A percentile compares a stretch with the other conserved stretches of the same genome.
These are phyloP conservation scores for Catharus bicknelli DNA, from an alignment of 2,113 vertebrate species.

Conservation along the genomic window DNA sequence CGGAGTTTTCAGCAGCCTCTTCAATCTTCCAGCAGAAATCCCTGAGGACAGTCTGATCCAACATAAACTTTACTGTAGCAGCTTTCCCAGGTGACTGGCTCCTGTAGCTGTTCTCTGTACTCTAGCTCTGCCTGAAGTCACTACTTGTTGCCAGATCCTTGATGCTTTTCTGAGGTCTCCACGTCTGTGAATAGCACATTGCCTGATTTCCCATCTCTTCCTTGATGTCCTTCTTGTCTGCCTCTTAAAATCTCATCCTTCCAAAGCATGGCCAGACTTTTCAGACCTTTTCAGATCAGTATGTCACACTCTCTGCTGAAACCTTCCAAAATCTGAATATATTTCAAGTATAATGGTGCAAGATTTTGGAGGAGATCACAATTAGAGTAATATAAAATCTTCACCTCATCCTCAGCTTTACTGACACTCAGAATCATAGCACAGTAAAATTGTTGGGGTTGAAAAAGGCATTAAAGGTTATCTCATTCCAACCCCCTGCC, in stretches of 20 bases:
- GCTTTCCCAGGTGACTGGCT: conserved; percentile 58
- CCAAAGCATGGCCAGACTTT: neutral
- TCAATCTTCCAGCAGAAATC: conserved; percentile 49
- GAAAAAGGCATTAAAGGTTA: neutral
- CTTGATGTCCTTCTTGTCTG: neutral
- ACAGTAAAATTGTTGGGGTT: neutral
- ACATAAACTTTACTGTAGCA: conserved; percentile 35
- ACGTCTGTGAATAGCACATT: neutral
- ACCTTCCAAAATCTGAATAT: neutral
- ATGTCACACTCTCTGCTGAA: neutral
- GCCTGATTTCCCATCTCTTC: neutral
- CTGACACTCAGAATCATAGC: neutral
- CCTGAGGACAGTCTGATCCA: conserved; percentile 24
- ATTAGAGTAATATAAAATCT: neutral
- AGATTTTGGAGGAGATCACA: neutral
- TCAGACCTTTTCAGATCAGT: neutral
- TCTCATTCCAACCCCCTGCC: neutral
- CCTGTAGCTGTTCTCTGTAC: neutral
- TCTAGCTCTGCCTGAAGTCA: neutral
- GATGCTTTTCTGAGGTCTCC: neutral
- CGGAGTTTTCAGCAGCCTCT: conserved; percentile 45
- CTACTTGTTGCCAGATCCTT: neutral
- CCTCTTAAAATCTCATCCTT: neutral
- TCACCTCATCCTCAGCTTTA: neutral
- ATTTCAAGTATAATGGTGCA: neutral